Percentiles rank a stretch among this genome's conserved stretches.
Evolutionary conservation across 2,888 invertebrate species (phyloP).

Genomic region (Acholoe squamosa): DNA sequence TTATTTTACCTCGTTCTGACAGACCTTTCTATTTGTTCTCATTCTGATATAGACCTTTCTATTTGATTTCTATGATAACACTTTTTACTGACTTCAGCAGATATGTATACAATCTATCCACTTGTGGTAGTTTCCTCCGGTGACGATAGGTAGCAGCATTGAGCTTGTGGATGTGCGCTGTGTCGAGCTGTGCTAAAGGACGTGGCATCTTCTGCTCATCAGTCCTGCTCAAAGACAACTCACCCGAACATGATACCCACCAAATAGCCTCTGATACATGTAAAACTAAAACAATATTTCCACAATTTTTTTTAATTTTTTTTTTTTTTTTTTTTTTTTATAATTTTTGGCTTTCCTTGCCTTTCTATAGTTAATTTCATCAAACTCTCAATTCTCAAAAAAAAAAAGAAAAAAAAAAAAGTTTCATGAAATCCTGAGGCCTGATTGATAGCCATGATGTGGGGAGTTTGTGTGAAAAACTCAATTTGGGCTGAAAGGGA

Average conservation of each 20-base stretch:
- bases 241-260: not conserved
- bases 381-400: too few relatives aligned
- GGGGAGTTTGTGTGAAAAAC: too few relatives aligned
- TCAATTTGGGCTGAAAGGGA: not conserved
- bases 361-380: too few relatives aligned
- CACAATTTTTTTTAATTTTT: too few relatives aligned
- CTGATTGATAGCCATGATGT: too few relatives aligned
- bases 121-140: not conserved
- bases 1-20: not conserved
- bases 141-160: not conserved
- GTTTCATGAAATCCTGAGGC: too few relatives aligned
- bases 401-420: too few relatives aligned
- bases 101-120: not conserved
- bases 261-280: not conserved
- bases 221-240: not conserved
- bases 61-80: not conserved
- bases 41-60: not conserved
- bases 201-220: not conserved
- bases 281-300: too few relatives aligned
- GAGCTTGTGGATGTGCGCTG: not conserved
- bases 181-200: not conserved
- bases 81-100: not conserved
- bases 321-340: too few relatives aligned
- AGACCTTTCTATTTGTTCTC: not conserved
- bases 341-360: too few relatives aligned